phyloP scores from a whole-genome alignment of 2,888 invertebrate species.

The Tetropium fuscum region DNA sequence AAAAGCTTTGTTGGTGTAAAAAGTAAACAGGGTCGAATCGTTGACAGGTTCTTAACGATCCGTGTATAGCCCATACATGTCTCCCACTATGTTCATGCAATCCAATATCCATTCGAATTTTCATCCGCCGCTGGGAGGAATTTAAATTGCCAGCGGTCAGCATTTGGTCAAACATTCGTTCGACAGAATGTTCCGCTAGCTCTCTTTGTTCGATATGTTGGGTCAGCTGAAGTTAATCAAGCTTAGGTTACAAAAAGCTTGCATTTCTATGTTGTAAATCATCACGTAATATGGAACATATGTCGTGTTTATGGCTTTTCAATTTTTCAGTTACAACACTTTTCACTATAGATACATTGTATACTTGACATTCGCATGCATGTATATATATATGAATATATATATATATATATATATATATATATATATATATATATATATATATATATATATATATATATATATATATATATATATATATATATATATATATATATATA shows the following conservation, averaged over 20 bases:
- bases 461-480: too few relatives aligned
- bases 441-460: too few relatives aligned
- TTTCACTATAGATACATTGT: constrained; percentile 37
- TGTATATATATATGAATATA: too few relatives aligned
- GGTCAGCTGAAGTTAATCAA: constrained; percentile 60
- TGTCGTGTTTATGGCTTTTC: constrained; percentile 40
- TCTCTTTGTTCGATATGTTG: constrained; percentile 58
- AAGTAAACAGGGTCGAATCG: constrained; percentile 48
- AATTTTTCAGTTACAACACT: constrained; percentile 39
- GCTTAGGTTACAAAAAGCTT: constrained; percentile 52
- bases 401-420: too few relatives aligned
- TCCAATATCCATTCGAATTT: constrained; percentile 58
- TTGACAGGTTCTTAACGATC: constrained; percentile 49
- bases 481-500: too few relatives aligned
- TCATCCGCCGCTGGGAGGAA: constrained; percentile 54
- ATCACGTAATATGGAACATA: constrained; percentile 45
- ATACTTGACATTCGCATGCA: background rate
- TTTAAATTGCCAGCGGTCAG: constrained; percentile 61
- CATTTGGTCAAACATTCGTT: constrained; percentile 50
- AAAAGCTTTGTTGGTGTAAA: constrained; percentile 30
- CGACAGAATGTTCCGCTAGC: constrained; percentile 37
- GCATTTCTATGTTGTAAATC: constrained; percentile 52
- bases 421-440: too few relatives aligned
- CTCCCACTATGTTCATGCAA: constrained; percentile 54
- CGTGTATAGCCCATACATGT: constrained; percentile 40